phyloP scores from a whole-genome alignment of 2,797 vertebrate genomes.

The Poecilia velifera region DNA sequence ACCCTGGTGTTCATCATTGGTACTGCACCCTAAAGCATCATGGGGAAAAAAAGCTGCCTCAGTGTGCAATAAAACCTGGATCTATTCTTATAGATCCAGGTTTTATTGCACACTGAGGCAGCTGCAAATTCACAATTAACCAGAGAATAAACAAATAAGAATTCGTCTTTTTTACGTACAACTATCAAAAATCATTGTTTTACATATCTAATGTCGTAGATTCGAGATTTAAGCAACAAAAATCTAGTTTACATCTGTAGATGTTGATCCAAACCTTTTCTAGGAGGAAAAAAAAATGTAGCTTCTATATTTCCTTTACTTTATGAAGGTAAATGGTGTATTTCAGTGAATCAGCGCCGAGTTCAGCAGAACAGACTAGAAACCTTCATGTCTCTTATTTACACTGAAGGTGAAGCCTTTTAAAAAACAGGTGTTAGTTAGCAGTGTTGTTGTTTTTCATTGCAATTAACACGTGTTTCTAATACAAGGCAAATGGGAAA shows the following conservation, averaged over 20 bases:
- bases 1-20: background rate
- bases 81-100: no score
- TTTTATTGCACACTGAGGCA: no score
- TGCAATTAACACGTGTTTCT: constrained; percentile 2
- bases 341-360: background rate
- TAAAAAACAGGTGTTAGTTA: background rate
- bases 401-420: background rate
- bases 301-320: background rate
- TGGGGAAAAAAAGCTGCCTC: background rate
- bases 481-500: background rate
- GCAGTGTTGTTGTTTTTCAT: background rate
- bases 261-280: background rate
- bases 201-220: background rate
- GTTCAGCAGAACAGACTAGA: background rate
- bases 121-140: background rate
- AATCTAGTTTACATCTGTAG: background rate
- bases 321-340: no score
- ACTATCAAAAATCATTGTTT: no score
- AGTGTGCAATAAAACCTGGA: background rate
- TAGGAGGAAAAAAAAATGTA: background rate
- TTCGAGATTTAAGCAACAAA: no score
- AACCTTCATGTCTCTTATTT: background rate
- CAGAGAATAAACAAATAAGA: background rate
- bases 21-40: background rate
- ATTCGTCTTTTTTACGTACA: background rate